Conservation (phyloP, 2,797 vertebrate species). For the Aulostomus chinensis region DNA sequence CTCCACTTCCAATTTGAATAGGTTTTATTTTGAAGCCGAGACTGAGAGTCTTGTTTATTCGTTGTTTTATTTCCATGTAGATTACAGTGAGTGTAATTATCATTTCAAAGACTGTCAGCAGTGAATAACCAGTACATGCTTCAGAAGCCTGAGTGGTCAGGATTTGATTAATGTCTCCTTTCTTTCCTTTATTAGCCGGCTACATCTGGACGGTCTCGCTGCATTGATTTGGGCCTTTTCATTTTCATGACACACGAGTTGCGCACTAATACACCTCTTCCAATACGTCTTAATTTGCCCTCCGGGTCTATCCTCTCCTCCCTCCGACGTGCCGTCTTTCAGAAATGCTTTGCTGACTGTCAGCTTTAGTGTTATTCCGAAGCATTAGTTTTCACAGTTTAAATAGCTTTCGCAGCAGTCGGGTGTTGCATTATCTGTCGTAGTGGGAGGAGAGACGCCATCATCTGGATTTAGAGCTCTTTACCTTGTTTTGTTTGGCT, state of each 20-base stretch:
- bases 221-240: constrained; percentile 52
- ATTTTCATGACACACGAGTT: constrained; percentile 49
- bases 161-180: constrained; percentile 1
- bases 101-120: constrained; percentile 53
- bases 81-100: constrained; percentile 46
- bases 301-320: constrained; percentile 27
- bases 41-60: no score
- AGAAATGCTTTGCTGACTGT: constrained; percentile 52
- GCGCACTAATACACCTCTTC: constrained; percentile 57
- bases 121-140: constrained; percentile 43
- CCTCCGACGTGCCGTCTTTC: constrained; percentile 30
- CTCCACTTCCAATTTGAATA: no score
- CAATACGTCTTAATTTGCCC: constrained; percentile 61
- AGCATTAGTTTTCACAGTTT: constrained; percentile 65
- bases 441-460: constrained; percentile 38
- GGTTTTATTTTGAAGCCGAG: no score
- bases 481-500: constrained; percentile 41
- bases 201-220: constrained; percentile 34
- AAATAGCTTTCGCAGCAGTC: constrained; percentile 61
- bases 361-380: constrained; percentile 63
- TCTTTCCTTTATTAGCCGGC: constrained; percentile 30
- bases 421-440: constrained; percentile 50
- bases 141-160: constrained; percentile 3
- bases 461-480: constrained; percentile 46
- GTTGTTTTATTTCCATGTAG: constrained; percentile 39